These are phyloP conservation scores for Lithophane ornitopus DNA, from an alignment of 2,888 invertebrate genomes.

Conservation along the genomic window DNA sequence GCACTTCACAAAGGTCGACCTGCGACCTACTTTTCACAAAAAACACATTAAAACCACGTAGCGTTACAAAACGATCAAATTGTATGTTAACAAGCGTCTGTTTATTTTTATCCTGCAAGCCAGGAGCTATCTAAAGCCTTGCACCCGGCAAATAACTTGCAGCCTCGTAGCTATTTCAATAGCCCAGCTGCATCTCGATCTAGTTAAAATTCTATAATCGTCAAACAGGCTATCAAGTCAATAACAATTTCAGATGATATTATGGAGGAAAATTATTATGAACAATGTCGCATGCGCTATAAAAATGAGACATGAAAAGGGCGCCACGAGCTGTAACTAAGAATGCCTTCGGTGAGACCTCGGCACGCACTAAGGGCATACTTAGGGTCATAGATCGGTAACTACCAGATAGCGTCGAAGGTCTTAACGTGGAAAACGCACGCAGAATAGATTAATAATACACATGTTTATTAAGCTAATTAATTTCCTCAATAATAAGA, in stretches of 20 bases:
- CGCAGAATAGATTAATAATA: slow-evolving; percentile 78
- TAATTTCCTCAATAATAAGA: slow-evolving; percentile 65
- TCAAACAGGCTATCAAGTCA: slow-evolving; percentile 59
- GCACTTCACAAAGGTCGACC: slow-evolving; percentile 62
- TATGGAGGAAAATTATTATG: slow-evolving; percentile 75
- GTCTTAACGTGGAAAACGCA: slow-evolving; percentile 78
- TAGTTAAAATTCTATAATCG: slow-evolving; percentile 62
- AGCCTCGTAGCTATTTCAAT: slow-evolving; percentile 46
- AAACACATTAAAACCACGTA: slow-evolving; percentile 55
- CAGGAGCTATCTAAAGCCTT: slow-evolving; percentile 27
- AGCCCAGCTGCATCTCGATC: slow-evolving; percentile 49
- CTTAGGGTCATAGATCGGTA: slow-evolving; percentile 82
- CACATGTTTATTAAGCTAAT: slow-evolving; percentile 70
- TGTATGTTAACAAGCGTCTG: slow-evolving; percentile 35
- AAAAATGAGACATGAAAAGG: slow-evolving; percentile 81
- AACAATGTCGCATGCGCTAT: slow-evolving; percentile 80
- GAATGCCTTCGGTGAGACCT: slow-evolving; percentile 77
- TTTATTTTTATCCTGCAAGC: slow-evolving; percentile 35
- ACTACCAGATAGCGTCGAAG: slow-evolving; percentile 78
- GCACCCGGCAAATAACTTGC: slow-evolving; percentile 44
- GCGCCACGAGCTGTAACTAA: slow-evolving; percentile 69
- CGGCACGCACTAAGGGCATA: slow-evolving; percentile 87
- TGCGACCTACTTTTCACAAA: slow-evolving; percentile 60
- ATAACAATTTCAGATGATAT: slow-evolving; percentile 62
- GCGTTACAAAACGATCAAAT: slow-evolving; percentile 52